Percentiles rank a stretch among this genome's conserved stretches.
These are phyloP conservation scores for Drosophila nr. perissopoda DNA, from an alignment of 2,888 invertebrate genomes.

Conservation along the genomic window DNA sequence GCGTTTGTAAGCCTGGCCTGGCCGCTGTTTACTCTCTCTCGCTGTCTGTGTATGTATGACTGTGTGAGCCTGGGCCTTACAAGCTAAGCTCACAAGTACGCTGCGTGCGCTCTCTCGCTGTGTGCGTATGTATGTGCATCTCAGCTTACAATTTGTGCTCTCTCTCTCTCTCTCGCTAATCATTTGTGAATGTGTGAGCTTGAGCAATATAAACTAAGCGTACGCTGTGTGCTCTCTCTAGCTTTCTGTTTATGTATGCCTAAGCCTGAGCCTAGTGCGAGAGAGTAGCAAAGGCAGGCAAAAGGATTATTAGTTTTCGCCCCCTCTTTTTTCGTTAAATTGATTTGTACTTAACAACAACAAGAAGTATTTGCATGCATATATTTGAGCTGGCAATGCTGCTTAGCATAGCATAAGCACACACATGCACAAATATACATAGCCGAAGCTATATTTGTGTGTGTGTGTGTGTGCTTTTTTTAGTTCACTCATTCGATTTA, in stretches of 20 bases:
- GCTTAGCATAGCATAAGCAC: not conserved
- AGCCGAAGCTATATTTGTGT: not conserved
- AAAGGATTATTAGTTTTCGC: not conserved
- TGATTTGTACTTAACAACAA: not conserved
- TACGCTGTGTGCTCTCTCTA: not conserved
- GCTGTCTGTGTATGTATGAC: not conserved
- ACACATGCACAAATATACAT: not conserved
- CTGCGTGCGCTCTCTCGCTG: not conserved
- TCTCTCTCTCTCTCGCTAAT: not conserved
- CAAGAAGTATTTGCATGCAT: not conserved
- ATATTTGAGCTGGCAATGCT: not conserved
- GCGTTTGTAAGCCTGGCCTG: not conserved
- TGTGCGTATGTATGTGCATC: not conserved
- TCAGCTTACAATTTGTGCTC: not conserved
- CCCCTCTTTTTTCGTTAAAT: not conserved
- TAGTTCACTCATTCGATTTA: constrained; percentile 32
- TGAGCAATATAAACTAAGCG: not conserved
- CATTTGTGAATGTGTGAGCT: not conserved
- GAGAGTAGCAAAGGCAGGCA: not conserved
- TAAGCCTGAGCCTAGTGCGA: not conserved
- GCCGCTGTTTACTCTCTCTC: not conserved
- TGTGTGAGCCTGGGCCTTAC: not conserved
- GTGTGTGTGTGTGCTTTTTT: not conserved
- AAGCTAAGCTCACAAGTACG: not conserved
- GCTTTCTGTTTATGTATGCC: not conserved